Evolutionary conservation across 35 echinoderm and acorn worm species (phyloP).

Genomic region (Lytechinus variegatus): DNA sequence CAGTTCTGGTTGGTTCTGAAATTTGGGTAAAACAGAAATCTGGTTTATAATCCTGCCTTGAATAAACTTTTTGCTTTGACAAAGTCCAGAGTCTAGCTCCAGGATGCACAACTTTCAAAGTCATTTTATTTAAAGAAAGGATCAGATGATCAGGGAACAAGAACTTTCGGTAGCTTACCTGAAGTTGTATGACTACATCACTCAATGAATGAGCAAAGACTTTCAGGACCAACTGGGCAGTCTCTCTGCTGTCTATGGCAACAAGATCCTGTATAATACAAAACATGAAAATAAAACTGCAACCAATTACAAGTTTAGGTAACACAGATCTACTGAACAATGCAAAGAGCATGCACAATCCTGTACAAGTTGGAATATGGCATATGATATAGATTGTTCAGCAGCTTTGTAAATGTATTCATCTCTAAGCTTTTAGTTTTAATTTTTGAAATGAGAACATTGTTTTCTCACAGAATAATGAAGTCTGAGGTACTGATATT

Average conservation of each 20-base stretch:
- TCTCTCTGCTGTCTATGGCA: slow-evolving; percentile 85
- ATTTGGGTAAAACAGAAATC: neutral
- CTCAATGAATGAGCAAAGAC: slow-evolving; percentile 80
- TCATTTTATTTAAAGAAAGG: neutral
- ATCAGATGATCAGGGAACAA: neutral
- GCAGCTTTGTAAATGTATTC: too few species aligned
- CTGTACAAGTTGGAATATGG: too few species aligned
- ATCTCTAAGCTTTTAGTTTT: too few species aligned
- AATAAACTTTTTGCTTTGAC: neutral
- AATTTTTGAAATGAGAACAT: too few species aligned
- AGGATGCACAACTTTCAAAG: neutral
- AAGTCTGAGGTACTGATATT: too few species aligned
- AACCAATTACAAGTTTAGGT: neutral
- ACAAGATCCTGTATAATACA: slow-evolving; percentile 81
- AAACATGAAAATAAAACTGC: neutral
- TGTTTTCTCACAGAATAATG: too few species aligned
- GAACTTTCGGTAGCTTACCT: slow-evolving; percentile 43
- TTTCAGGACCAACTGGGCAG: slow-evolving; percentile 82
- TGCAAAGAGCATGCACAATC: too few species aligned
- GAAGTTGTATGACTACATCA: slow-evolving; percentile 74
- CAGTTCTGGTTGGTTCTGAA: slow-evolving; percentile 64
- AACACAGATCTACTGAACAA: too few species aligned
- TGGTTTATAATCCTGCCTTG: neutral
- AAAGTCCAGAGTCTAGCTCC: neutral
- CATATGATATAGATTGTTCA: too few species aligned